These are phyloP conservation scores for Betta splendens DNA, from an alignment of 2,797 vertebrate species.

Conservation along the genomic window DNA sequence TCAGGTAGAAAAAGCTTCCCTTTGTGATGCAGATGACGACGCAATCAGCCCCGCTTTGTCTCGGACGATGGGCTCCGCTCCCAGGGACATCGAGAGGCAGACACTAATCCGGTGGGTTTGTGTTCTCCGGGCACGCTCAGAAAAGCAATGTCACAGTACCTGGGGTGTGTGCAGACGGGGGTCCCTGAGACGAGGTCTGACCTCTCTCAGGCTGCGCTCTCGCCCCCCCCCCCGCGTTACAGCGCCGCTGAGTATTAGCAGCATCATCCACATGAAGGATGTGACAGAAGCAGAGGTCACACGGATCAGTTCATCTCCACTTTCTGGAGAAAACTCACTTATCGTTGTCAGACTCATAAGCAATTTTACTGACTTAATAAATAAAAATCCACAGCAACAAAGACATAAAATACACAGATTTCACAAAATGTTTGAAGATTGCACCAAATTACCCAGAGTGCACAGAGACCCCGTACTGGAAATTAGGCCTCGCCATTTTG, in stretches of 20 bases:
- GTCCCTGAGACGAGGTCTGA: conserved; percentile 78
- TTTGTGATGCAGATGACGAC: conserved; percentile 84
- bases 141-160: conserved; percentile 76
- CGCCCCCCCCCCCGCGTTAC: conserved; percentile 32
- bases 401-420: conserved; percentile 22
- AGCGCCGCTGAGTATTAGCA: conserved; percentile 33
- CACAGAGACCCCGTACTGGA: conserved; percentile 20
- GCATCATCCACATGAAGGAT: conserved; percentile 37
- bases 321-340: conserved; percentile 2
- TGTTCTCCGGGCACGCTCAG: conserved; percentile 71
- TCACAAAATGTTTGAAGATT: conserved; percentile 12
- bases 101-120: conserved; percentile 77
- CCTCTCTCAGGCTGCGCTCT: conserved; percentile 76
- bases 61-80: conserved; percentile 72
- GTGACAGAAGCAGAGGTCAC: conserved; percentile 30
- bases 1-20: conserved; percentile 78
- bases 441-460: conserved; percentile 17
- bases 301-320: conserved; percentile 13
- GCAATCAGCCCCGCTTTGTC: conserved; percentile 82
- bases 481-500: conserved; percentile 50
- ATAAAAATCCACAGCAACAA: conserved; percentile 3
- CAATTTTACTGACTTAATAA: conserved; percentile 4
- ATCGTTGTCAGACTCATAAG: conserved; percentile 1
- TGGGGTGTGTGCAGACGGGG: conserved; percentile 72
- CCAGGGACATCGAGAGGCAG: conserved; percentile 73